A percentile compares a stretch with the other conserved stretches of the same genome.
Conservation (phyloP, 2,113 vertebrate species). For the Menidia beryllina region DNA sequence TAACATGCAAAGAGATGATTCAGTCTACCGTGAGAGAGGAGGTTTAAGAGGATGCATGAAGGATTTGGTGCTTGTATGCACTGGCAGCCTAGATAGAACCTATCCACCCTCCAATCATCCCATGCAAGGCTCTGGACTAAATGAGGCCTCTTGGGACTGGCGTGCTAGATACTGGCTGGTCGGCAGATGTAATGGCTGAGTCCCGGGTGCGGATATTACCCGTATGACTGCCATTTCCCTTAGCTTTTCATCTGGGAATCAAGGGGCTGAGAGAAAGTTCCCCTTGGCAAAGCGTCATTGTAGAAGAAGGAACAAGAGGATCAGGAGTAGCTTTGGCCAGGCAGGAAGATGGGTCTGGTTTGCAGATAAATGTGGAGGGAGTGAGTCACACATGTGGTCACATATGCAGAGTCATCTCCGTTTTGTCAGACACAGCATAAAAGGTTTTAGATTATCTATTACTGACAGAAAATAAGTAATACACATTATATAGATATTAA, state of each 20-base stretch:
- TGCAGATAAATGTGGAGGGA: slow-evolving; percentile 38
- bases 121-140: slow-evolving; percentile 46
- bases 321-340: slow-evolving; percentile 55
- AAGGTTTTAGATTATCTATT: not conserved
- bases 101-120: slow-evolving; percentile 36
- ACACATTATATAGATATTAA: too few relatives aligned
- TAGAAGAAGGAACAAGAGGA: slow-evolving; percentile 61
- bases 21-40: slow-evolving; percentile 55
- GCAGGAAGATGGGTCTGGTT: slow-evolving; percentile 55
- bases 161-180: slow-evolving; percentile 65
- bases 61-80: slow-evolving; percentile 54
- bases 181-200: slow-evolving; percentile 73
- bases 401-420: slow-evolving; percentile 38
- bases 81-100: slow-evolving; percentile 42
- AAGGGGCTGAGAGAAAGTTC: slow-evolving; percentile 53
- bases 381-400: slow-evolving; percentile 32
- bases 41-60: slow-evolving; percentile 33
- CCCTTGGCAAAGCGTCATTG: slow-evolving; percentile 45
- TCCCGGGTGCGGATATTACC: slow-evolving; percentile 75
- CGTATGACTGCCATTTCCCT: slow-evolving; percentile 74
- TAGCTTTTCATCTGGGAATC: slow-evolving; percentile 73
- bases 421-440: slow-evolving; percentile 16
- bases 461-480: not conserved
- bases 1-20: slow-evolving; percentile 38
- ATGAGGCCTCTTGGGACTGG: slow-evolving; percentile 48